Evolutionary conservation across 1,140 invertebrate species (phyloP).

Genomic region (Drosophila serrata): DNA sequence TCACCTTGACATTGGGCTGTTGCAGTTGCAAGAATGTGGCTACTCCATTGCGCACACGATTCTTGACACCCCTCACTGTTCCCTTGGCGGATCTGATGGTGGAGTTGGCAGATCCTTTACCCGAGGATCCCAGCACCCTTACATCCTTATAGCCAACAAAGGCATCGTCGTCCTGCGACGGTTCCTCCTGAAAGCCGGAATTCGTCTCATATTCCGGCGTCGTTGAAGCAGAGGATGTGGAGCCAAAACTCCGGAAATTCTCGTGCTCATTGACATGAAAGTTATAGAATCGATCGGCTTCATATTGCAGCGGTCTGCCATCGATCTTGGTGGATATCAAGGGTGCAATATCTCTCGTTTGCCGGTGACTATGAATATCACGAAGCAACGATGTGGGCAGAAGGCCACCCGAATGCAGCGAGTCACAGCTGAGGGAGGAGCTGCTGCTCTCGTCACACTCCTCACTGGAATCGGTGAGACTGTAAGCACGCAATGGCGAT

Average conservation of each 20-base stretch:
- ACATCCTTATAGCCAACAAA: conserved; percentile 94
- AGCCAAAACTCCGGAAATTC: conserved; percentile 87
- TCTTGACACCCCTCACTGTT: conserved; percentile 96
- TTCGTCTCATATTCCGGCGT: conserved; percentile 38
- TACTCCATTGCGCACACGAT: conserved; percentile 96
- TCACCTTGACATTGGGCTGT: conserved; percentile 90
- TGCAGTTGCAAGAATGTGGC: conserved; percentile 95
- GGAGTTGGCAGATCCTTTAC: conserved; percentile 87
- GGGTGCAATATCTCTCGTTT: neutral
- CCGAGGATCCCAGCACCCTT: conserved; percentile 86
- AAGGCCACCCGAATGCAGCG: conserved; percentile 67
- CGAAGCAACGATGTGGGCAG: conserved; percentile 70
- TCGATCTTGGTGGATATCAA: conserved; percentile 56
- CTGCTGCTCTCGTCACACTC: conserved; percentile 75
- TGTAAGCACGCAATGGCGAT: conserved; percentile 86
- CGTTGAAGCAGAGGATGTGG: conserved; percentile 63
- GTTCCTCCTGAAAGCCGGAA: conserved; percentile 63
- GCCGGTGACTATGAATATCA: conserved; percentile 56
- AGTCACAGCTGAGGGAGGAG: conserved; percentile 81
- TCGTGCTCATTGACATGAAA: conserved; percentile 92
- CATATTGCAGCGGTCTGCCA: conserved; percentile 86
- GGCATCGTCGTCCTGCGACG: conserved; percentile 88
- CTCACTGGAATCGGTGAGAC: conserved; percentile 84
- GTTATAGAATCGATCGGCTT: conserved; percentile 91
- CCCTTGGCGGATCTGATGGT: conserved; percentile 95